Percentiles rank a stretch among this genome's conserved stretches.
Conservation (phyloP, 2,113 vertebrate species). For the Setophaga kirtlandii region DNA sequence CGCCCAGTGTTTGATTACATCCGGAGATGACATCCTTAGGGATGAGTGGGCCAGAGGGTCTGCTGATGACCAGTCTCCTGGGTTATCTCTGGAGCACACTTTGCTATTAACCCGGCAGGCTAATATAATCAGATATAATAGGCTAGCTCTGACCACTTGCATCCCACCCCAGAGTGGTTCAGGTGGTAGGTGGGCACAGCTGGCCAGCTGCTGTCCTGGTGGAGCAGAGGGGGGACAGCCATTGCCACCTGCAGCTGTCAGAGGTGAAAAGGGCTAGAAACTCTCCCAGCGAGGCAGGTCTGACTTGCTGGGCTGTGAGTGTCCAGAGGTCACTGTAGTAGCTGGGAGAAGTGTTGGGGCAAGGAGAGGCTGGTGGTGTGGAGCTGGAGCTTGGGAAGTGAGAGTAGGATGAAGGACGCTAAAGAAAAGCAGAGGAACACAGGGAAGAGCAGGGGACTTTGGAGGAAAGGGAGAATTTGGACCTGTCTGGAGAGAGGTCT, state of each 20-base stretch:
- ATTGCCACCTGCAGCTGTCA: too few relatives aligned
- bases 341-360: not conserved
- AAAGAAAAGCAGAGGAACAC: not conserved
- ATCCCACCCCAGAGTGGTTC: fast-evolving
- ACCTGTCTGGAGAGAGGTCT: not conserved
- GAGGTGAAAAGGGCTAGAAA: not conserved
- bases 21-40: not conserved
- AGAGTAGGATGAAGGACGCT: not conserved
- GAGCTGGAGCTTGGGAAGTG: not conserved
- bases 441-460: not conserved
- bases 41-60: not conserved
- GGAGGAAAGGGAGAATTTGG: not conserved
- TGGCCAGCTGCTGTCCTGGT: not conserved
- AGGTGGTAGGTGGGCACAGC: not conserved
- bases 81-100: not conserved
- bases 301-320: not conserved
- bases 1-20: not conserved
- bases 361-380: not conserved
- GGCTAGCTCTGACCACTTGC: not conserved
- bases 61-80: not conserved
- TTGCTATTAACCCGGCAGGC: not conserved
- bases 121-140: not conserved
- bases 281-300: fast-evolving
- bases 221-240: not conserved
- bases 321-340: fast-evolving